Base-by-base conservation (phyloP, 2,113 vertebrate species). In the Aviceda subcristata region DNA sequence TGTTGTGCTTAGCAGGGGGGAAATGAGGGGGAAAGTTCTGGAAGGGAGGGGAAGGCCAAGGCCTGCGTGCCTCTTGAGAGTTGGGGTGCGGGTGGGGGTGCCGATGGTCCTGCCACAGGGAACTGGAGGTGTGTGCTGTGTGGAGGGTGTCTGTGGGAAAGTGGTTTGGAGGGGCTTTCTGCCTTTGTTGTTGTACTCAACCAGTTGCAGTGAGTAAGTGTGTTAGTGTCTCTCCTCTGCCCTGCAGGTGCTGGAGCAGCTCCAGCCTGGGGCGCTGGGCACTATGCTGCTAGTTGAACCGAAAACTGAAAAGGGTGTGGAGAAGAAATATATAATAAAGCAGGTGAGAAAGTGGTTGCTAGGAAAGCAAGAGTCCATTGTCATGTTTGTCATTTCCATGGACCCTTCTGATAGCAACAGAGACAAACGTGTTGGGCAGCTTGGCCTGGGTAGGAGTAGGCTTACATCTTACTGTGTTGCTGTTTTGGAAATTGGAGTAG, bases 281-380 rank as follows among this genome's bases (percentile, higher is more conserved):
- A 86, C 46, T 2, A 50, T 93, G 90, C 71, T 97, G 77, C 15
- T 87, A 16, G 94, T 8, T 36, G 41, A 48, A 34, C 9, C 82
- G 59, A 79, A 75, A 75, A 24, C 15, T 3, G 48, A 55, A 4
- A 3, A 36, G 10, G 15, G 4, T 6, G 12, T 1, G 1, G 21
- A 27, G 50, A 39, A 89, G 43, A 94, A 91, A 39, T 96, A 78
- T 0, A 0, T 78, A 32, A 78, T 97, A 71, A 98, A 98, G 57
- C 92, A 98, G 97, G 97, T 97, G 88, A 96, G 96, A 36, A 59
- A 21, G 41, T n/a, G 11, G 73, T 97, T 82, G 68, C 68, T 69
- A 69, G 53, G 89, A 92, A 88, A 94, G 75, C 43, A 38, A 8
- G 43, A 59, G 39, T 27, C 16, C 2, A 1, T 41, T 79, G 46